Evolutionary conservation across 2,888 invertebrate species (phyloP), one percentile per base, ranked within the genome.

Genomic region (Deilephila elpenor): DNA sequence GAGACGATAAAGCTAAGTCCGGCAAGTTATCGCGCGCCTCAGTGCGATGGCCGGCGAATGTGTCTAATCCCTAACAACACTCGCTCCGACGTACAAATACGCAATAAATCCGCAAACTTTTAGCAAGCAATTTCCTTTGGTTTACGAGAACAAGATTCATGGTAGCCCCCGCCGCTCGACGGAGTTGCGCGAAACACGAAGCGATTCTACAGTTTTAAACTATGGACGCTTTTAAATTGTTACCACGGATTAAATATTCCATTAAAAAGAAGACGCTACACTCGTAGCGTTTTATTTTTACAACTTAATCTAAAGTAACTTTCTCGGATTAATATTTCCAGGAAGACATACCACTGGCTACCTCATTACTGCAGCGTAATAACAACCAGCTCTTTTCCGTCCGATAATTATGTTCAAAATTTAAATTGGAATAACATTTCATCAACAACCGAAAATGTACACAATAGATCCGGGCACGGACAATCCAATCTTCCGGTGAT

Each of bases 41-140:
- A 77, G 61, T 77, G 59, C 74, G 75, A 76, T 75, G 20, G 20
- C 73, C 74, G 76, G 75, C 76, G 79, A 80, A 80, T 79, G 79
- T 79, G 79, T 83, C 82, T 84, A 84, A 85, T 85, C 82, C 84
- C 75, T 81, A 79, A 79, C 78, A 74, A 77, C 81, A 79, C 78
- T 78, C 79, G 75, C 77, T 80, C 80, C 80, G 80, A 84, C 85
- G 84, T 86, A 88, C 86, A 88, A 89, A 89, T 89, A 87, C 86
- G 89, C 89, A 84, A 93, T 93, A 93, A 93, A 92, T 92, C 89
- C 87, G 83, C 83, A 86, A 92, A 92, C 90, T 92, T 91, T 92
- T 92, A 91, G 90, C 90, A 87, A 89, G 92, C 92, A 91, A 92
- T 92, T 91, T 92, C 92, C 92, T 89, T 82, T 87, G 88, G 89